These are phyloP conservation scores for Monoplex corrugatus DNA, from an alignment of 2,888 invertebrate species.

Conservation along the genomic window DNA sequence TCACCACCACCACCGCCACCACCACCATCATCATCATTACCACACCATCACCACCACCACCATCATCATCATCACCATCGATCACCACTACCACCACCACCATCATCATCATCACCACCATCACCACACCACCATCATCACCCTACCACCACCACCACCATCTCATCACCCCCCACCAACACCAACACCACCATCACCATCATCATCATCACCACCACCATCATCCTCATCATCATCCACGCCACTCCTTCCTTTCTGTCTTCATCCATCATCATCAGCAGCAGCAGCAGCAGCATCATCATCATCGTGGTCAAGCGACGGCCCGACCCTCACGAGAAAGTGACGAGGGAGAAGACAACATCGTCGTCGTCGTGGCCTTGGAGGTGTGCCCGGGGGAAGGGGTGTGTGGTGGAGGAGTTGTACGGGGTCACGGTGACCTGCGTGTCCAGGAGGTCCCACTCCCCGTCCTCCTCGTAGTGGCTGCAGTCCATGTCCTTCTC, in stretches of 20 bases:
- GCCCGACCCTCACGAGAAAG: not conserved
- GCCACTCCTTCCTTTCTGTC: no score
- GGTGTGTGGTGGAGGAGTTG: not conserved
- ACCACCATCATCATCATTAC: no score
- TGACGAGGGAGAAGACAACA: not conserved
- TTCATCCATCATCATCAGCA: not conserved
- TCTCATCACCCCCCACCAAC: not conserved
- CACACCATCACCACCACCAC: no score
- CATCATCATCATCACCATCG: no score
- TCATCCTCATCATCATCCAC: no score
- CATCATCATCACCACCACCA: no score
- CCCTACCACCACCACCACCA: not conserved
- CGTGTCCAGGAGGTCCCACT: conserved; percentile 67
- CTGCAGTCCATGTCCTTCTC: conserved; percentile 42
- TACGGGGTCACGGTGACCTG: conserved; percentile 57
- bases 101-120: not conserved
- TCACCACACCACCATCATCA: not conserved
- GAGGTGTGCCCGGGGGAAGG: not conserved
- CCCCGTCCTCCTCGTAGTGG: conserved; percentile 64
- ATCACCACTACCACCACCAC: not conserved
- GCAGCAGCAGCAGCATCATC: no score
- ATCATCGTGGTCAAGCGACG: no score
- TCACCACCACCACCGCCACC: no score
- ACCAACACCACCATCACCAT: not conserved
- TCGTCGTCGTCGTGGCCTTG: not conserved